phyloP scores from a whole-genome alignment of 2,113 vertebrate species.

The Sus scrofa region DNA sequence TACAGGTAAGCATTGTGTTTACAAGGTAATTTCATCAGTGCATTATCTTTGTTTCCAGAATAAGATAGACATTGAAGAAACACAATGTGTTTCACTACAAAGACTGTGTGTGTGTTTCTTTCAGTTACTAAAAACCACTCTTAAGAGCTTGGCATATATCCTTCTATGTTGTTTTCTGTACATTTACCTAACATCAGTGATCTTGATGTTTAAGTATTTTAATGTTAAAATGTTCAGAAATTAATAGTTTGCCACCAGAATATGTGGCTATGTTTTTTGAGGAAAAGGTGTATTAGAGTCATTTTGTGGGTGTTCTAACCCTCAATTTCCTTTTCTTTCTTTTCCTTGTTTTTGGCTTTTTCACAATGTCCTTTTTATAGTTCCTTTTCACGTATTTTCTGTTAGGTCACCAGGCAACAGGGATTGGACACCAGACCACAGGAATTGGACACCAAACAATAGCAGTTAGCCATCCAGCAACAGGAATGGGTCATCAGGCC shows the following conservation, averaged over 20 bases:
- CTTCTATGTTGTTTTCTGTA: neutral
- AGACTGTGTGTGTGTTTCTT: neutral
- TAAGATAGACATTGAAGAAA: neutral
- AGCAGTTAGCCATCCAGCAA: constrained; percentile 75
- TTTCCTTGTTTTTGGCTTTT: constrained; percentile 12
- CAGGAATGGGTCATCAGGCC: constrained; percentile 76
- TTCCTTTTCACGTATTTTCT: constrained; percentile 10
- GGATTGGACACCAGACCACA: constrained; percentile 61
- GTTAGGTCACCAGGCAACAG: constrained; percentile 73
- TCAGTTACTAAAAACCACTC: neutral
- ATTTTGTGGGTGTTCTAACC: neutral
- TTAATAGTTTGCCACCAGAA: constrained; percentile 5
- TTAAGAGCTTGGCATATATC: neutral
- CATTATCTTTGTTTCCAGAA: neutral
- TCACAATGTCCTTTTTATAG: neutral
- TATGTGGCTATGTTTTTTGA: neutral
- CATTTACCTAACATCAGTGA: neutral
- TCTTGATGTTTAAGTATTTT: neutral
- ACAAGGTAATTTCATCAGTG: neutral
- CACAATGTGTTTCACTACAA: neutral
- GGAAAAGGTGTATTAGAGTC: neutral
- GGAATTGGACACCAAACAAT: constrained; percentile 76
- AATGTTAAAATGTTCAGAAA: neutral
- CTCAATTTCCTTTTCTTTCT: neutral
- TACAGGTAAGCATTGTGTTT: constrained; percentile 86